A percentile compares a stretch with the other conserved stretches of the same genome.
Conservation (phyloP, 2,113 vertebrate species). For the Poeciliopsis retropinna region DNA sequence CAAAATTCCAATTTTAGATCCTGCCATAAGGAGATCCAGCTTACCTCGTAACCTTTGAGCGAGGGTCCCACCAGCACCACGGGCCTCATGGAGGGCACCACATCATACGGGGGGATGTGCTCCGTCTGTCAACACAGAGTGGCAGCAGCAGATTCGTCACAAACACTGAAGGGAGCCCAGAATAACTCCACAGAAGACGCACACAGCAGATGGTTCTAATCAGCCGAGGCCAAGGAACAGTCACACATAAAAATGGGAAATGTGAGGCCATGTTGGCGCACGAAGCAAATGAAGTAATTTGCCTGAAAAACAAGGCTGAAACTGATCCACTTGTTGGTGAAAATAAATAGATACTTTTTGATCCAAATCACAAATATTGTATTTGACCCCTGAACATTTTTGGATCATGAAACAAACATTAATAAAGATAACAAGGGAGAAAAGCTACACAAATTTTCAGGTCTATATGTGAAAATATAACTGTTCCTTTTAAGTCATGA, state of each 20-base stretch:
- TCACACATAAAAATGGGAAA: slow-evolving; percentile 21
- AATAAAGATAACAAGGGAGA: not conserved
- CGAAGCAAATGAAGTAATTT: slow-evolving; percentile 40
- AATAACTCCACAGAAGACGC: not conserved
- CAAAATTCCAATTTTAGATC: not conserved
- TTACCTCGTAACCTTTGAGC: slow-evolving; percentile 95
- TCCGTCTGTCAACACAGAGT: slow-evolving; percentile 82
- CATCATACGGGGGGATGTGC: slow-evolving; percentile 92
- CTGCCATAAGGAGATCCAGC: slow-evolving; percentile 1
- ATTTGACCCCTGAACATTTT: not conserved
- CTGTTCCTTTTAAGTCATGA: not conserved
- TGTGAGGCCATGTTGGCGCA: slow-evolving; percentile 7
- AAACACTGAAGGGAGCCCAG: slow-evolving; percentile 2
- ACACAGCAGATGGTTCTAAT: slow-evolving; percentile 13
- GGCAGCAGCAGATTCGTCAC: slow-evolving; percentile 15
- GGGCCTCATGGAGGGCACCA: slow-evolving; percentile 96
- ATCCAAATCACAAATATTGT: not conserved
- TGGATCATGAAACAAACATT: not conserved
- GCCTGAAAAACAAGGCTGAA: not conserved
- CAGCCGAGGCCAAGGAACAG: slow-evolving; percentile 7
- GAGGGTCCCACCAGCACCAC: slow-evolving; percentile 95
- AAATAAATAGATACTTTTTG: not conserved
- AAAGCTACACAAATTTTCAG: not conserved
- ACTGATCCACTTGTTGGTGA: not conserved
- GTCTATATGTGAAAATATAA: not conserved